Percentiles rank a stretch among this genome's conserved stretches.
phyloP scores from a whole-genome alignment of 2,888 invertebrate species.

The Serripes groenlandicus region DNA sequence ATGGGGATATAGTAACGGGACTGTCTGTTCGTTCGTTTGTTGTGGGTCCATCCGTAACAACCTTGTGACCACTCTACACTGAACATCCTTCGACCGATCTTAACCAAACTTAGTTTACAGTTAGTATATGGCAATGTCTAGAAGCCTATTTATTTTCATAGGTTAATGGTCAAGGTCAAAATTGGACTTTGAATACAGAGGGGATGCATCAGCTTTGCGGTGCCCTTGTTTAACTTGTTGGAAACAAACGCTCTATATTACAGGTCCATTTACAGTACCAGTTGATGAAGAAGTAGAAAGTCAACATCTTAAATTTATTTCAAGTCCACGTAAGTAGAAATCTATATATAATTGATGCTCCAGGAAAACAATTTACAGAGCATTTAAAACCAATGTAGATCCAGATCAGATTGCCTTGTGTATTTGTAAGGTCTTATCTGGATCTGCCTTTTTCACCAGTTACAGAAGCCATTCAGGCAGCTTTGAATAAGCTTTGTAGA shows the following conservation, averaged over 20 bases:
- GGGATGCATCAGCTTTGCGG: too few relatives aligned
- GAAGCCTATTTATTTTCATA: too few relatives aligned
- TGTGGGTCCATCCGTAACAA: too few relatives aligned
- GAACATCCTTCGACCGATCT: too few relatives aligned
- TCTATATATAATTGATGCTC: background rate
- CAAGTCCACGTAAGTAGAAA: constrained; percentile 87
- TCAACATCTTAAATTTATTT: constrained; percentile 93
- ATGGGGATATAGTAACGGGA: too few relatives aligned
- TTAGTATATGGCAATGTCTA: too few relatives aligned
- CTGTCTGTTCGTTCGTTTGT: too few relatives aligned
- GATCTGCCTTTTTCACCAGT: background rate
- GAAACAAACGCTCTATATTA: background rate
- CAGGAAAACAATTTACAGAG: background rate
- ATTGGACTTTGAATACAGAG: too few relatives aligned
- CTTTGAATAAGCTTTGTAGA: background rate
- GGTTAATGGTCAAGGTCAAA: too few relatives aligned
- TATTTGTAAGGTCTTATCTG: background rate
- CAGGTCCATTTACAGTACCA: constrained; percentile 91
- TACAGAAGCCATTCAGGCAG: background rate
- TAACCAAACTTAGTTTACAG: too few relatives aligned
- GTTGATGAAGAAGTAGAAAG: constrained; percentile 99
- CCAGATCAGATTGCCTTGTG: background rate
- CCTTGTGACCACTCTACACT: too few relatives aligned
- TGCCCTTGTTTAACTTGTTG: too few relatives aligned
- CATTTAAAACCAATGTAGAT: background rate